phyloP scores from a whole-genome alignment of 2,888 invertebrate genomes.

The Parnassius glacialis region DNA sequence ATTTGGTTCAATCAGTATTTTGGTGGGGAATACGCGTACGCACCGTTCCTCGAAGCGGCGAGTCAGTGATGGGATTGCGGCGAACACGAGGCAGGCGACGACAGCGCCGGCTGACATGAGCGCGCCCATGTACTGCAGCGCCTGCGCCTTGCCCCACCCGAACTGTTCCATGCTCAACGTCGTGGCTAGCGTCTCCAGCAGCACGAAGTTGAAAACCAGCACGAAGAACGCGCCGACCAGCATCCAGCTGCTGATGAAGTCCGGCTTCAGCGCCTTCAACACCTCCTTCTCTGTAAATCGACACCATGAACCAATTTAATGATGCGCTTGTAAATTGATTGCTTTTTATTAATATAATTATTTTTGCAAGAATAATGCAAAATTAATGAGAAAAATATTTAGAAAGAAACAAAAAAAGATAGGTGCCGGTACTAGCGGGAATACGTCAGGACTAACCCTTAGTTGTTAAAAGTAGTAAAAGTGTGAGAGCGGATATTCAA shows the following conservation, averaged over 20 bases:
- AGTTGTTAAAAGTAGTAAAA: no score
- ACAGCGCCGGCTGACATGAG: constrained; percentile 90
- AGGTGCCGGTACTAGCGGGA: no score
- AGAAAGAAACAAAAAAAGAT: no score
- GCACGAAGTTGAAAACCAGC: constrained; percentile 92
- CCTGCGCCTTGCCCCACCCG: constrained; percentile 89
- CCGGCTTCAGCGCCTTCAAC: constrained; percentile 85
- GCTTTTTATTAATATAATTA: no score
- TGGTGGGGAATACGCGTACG: constrained; percentile 29
- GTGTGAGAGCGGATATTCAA: no score
- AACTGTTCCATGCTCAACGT: constrained; percentile 94
- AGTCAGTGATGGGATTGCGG: constrained; percentile 85
- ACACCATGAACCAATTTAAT: no score
- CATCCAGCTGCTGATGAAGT: constrained; percentile 88
- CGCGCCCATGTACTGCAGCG: constrained; percentile 90
- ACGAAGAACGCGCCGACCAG: constrained; percentile 90
- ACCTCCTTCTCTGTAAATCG: constrained; percentile 84
- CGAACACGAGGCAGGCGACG: constrained; percentile 87
- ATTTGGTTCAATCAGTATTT: no score
- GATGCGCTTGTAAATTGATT: no score
- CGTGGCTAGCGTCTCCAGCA: constrained; percentile 92
- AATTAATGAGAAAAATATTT: no score
- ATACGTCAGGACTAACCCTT: no score
- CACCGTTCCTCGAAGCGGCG: constrained; percentile 86
- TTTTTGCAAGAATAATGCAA: no score